A percentile compares a stretch with the other conserved stretches of the same genome.
Evolutionary conservation across 2,888 invertebrate genomes (phyloP).

Genomic region (Eupithecia vulgata): DNA sequence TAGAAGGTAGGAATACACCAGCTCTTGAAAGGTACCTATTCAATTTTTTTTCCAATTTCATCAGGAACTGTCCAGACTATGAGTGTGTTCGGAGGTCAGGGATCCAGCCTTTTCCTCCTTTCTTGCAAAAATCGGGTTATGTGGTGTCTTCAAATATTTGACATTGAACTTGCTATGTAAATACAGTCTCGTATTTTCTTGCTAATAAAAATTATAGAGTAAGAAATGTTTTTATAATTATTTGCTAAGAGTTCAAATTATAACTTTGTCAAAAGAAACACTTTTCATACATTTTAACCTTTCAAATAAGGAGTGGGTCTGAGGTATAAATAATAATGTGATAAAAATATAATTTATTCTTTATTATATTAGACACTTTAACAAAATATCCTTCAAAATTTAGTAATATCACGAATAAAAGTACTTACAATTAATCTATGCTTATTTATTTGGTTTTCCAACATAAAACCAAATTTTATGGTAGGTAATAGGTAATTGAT

Average conservation of each 20-base stretch:
- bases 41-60: background rate
- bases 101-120: background rate
- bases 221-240: background rate
- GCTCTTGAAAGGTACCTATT: too few species aligned
- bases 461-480: background rate
- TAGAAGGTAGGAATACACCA: background rate
- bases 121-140: background rate
- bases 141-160: background rate
- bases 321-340: background rate
- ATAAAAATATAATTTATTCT: background rate
- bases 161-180: background rate
- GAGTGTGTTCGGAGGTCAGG: background rate
- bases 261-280: background rate
- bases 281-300: background rate
- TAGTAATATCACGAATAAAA: background rate
- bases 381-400: background rate
- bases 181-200: background rate
- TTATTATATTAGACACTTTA: background rate
- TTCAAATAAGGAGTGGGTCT: background rate
- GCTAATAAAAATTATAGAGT: too few species aligned
- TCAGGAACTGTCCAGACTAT: background rate
- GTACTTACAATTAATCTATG: background rate
- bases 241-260: constrained; percentile 2
- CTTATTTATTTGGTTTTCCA: background rate
- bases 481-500: too few species aligned